Evolutionary conservation across 1,140 invertebrate species (phyloP), one percentile per base, ranked within the genome.

Genomic region (Anoplophora glabripennis): DNA sequence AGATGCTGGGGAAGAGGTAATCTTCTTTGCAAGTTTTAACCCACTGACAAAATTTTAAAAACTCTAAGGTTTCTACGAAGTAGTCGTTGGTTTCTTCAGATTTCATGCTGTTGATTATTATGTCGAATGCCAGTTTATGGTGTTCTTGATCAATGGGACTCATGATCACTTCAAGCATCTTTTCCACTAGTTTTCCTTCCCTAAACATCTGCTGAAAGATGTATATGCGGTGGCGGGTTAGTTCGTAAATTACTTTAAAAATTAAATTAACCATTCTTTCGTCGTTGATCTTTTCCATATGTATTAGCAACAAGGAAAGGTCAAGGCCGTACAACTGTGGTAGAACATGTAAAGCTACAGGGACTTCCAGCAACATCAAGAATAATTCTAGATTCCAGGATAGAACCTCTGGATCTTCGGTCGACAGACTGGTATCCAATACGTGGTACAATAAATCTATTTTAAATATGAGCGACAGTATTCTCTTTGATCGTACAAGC

Each of bases 21-120:
- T 59, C 58, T n/a, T 45, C 35, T 15, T 57, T 45, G 40, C 68
- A 71, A n/a, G 52, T 66, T 57, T 68, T 70, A 4, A 63, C 49
- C 69, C 69, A 71, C 15, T 65, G 49, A 35, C 64, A 68, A 14
- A 71, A 63, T 52, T 70, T 55, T 12, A 71, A 46, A 53, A 71
- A 71, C 53, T 71, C 67, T 2, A 70, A 8, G 3, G 63, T 65
- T 41, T 64, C 63, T 7, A 68, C 48, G 48, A 66, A 70, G 28
- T 68, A 66, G 12, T n/a, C 60, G 10, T 38, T 53, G 5, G 63
- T 68, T 45, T 64, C 59, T 14, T 63, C 57, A 12, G 55, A 59
- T 2, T 60, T 54, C 38, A 70, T 46, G 46, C 68, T 70, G 33
- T 67, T 63, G 9, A 46, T 47, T 9, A 71, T 44, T 11, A 69